Conservation (phyloP, 2,888 invertebrate genomes). For the Cyaniris semiargus region DNA sequence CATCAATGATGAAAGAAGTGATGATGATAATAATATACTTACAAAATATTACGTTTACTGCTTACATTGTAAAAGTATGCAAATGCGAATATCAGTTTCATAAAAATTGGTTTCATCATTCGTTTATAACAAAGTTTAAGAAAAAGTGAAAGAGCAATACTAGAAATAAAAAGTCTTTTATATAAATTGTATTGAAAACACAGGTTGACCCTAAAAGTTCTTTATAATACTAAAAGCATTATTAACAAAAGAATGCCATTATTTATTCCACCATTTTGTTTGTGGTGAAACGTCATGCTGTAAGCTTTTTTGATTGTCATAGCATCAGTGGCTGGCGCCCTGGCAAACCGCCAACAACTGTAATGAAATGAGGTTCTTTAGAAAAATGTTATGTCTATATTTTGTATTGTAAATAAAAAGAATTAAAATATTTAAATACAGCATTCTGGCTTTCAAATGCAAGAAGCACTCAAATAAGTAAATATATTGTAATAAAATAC, state of each 20-base stretch:
- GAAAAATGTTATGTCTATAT: background rate
- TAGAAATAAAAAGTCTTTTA: background rate
- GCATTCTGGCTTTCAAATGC: background rate
- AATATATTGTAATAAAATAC: no score
- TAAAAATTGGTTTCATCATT: no score
- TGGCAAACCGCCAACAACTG: background rate
- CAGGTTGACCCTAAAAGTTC: background rate
- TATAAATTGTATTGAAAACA: no score
- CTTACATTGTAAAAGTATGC: no score
- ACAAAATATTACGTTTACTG: no score
- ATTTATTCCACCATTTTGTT: background rate
- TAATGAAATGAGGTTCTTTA: constrained; percentile 1
- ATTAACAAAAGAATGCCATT: background rate
- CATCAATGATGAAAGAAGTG: background rate
- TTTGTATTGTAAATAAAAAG: background rate
- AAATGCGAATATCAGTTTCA: no score
- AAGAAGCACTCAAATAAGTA: no score
- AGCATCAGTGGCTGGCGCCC: background rate
- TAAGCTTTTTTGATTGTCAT: constrained; percentile 9
- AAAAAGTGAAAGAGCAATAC: background rate
- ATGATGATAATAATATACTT: no score
- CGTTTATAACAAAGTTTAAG: no score
- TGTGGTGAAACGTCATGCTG: background rate
- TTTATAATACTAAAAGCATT: background rate
- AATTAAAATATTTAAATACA: background rate